A percentile compares a stretch with the other conserved stretches of the same genome.
phyloP scores from a whole-genome alignment of 1,140 invertebrate species.

The Anastrepha obliqua region DNA sequence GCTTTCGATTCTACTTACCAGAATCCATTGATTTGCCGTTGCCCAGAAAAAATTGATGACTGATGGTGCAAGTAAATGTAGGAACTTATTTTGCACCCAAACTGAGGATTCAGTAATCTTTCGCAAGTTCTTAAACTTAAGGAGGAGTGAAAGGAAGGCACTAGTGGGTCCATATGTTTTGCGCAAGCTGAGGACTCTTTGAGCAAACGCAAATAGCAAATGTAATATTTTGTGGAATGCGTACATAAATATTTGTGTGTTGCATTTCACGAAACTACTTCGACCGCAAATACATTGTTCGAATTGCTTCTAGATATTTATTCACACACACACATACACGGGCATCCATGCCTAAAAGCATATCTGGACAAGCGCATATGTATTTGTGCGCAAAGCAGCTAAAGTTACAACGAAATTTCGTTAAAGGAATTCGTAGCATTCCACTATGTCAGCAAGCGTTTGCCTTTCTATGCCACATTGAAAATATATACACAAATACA shows the following conservation, averaged over 20 bases:
- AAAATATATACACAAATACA: background rate
- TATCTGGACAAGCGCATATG: background rate
- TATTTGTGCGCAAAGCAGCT: background rate
- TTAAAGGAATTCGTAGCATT: constrained; percentile 23
- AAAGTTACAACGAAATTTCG: constrained; percentile 34
- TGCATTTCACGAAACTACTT: constrained; percentile 12
- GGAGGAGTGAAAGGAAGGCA: too few species aligned
- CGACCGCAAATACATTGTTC: constrained; percentile 13
- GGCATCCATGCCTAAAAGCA: background rate
- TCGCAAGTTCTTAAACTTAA: too few species aligned
- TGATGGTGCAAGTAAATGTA: too few species aligned
- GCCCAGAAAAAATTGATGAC: too few species aligned
- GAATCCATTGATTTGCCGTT: too few species aligned
- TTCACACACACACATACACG: background rate
- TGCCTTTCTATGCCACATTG: background rate
- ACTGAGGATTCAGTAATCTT: too few species aligned
- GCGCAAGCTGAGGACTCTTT: too few species aligned
- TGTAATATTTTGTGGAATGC: background rate
- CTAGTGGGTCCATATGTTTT: too few species aligned
- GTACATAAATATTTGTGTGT: constrained; percentile 19
- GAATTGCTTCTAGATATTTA: constrained; percentile 22
- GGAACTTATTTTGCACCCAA: too few species aligned
- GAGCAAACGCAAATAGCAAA: too few species aligned
- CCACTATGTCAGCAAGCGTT: constrained; percentile 32
- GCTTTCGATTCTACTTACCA: too few species aligned